phyloP scores from a whole-genome alignment of 2,888 invertebrate genomes.

The Apamea anceps region DNA sequence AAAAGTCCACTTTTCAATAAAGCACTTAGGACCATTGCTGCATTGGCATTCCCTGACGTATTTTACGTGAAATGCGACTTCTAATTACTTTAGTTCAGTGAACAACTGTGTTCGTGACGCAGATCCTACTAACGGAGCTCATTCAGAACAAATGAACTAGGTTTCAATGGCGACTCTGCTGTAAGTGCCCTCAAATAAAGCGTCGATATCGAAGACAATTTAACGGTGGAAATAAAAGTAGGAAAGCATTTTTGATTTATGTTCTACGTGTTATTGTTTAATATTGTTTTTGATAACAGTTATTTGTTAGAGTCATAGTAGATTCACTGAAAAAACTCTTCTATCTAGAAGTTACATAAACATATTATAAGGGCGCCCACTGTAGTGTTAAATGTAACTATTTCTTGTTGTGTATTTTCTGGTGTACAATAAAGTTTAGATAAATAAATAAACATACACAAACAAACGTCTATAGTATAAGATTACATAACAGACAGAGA shows the following conservation, averaged over 20 bases:
- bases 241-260: constrained; percentile 29
- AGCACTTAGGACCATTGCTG: constrained; percentile 56
- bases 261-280: constrained; percentile 6
- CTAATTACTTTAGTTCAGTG: constrained; percentile 68
- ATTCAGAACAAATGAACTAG: constrained; percentile 76
- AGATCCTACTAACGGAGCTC: constrained; percentile 68
- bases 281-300: neutral
- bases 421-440: neutral
- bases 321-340: too few species aligned
- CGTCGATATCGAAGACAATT: constrained; percentile 42
- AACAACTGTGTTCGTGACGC: constrained; percentile 70
- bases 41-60: constrained; percentile 54
- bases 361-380: neutral
- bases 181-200: constrained; percentile 73
- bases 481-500: constrained; percentile 7
- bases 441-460: neutral
- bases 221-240: constrained; percentile 38
- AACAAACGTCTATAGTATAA: neutral
- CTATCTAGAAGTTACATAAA: neutral
- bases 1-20: constrained; percentile 60
- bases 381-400: neutral
- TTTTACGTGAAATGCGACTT: constrained; percentile 66
- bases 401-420: neutral
- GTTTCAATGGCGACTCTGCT: constrained; percentile 70
- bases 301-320: neutral